A percentile compares a stretch with the other conserved stretches of the same genome.
phyloP scores from a whole-genome alignment of 2,888 invertebrate species.

The Drosophila nigricruria region DNA sequence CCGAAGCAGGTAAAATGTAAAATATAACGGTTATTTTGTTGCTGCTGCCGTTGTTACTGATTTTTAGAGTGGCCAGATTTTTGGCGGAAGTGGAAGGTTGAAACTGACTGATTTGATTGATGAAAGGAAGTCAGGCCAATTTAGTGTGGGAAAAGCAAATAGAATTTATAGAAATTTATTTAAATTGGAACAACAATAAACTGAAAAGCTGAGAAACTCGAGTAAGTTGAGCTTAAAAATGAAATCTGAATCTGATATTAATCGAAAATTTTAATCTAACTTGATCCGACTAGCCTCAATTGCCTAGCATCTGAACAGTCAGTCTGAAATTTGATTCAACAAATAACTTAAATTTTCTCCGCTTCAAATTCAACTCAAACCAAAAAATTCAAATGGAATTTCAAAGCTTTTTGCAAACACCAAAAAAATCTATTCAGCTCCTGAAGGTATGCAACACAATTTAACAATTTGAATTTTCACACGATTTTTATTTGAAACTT shows the following conservation, averaged over 20 bases:
- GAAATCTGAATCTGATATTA: too few species aligned
- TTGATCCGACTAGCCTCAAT: too few species aligned
- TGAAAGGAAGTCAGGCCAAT: neutral
- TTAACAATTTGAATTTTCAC: slow-evolving; percentile 1
- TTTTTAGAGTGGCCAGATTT: slow-evolving; percentile 6
- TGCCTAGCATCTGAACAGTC: too few species aligned
- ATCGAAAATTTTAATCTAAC: too few species aligned
- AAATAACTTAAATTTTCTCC: neutral
- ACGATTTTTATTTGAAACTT: slow-evolving; percentile 8
- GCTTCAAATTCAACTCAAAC: neutral
- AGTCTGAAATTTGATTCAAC: neutral
- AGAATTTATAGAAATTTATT: neutral
- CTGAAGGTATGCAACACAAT: neutral
- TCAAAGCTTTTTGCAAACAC: neutral
- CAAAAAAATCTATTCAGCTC: neutral
- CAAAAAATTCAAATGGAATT: neutral
- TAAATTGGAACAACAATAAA: too few species aligned
- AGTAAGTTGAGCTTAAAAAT: too few species aligned
- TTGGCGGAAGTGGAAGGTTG: neutral
- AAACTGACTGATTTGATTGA: slow-evolving; percentile 1
- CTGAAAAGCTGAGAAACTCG: too few species aligned
- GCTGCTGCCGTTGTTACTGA: neutral
- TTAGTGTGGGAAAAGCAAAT: neutral
- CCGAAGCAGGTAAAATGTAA: slow-evolving; percentile 59
- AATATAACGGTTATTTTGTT: slow-evolving; percentile 17